phyloP scores from a whole-genome alignment of 2,888 invertebrate genomes.

The Diloba caeruleocephala region DNA sequence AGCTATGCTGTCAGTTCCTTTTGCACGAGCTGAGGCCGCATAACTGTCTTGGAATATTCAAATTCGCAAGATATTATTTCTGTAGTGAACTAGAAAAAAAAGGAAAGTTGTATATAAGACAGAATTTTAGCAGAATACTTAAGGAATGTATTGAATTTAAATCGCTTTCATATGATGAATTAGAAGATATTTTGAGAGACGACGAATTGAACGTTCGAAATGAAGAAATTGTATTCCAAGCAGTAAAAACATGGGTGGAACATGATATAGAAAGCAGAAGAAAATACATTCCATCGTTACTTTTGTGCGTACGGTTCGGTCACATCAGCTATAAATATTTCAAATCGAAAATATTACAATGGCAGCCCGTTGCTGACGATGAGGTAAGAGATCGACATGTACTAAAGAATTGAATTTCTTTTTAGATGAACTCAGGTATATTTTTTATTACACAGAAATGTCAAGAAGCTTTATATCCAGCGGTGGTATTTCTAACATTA shows the following conservation, averaged over 20 bases:
- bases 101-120: constrained; percentile 89
- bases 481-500: constrained; percentile 86
- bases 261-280: constrained; percentile 87
- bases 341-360: constrained; percentile 86
- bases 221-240: constrained; percentile 93
- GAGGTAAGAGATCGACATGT: constrained; percentile 67
- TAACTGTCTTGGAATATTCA: constrained; percentile 92
- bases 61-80: constrained; percentile 92
- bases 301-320: constrained; percentile 91
- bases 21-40: constrained; percentile 90
- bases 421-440: not conserved
- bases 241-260: constrained; percentile 92
- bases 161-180: constrained; percentile 89
- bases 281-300: constrained; percentile 88
- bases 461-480: constrained; percentile 86
- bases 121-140: constrained; percentile 90
- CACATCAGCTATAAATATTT: constrained; percentile 90
- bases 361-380: constrained; percentile 86
- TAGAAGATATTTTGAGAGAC: constrained; percentile 90
- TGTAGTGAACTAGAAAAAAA: constrained; percentile 91
- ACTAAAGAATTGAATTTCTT: not conserved
- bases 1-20: constrained; percentile 91
- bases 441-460: constrained; percentile 77
- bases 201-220: constrained; percentile 92
- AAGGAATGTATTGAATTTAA: constrained; percentile 91